Evolutionary conservation across 2,888 invertebrate species (phyloP).

Genomic region (Netelia virgata): DNA sequence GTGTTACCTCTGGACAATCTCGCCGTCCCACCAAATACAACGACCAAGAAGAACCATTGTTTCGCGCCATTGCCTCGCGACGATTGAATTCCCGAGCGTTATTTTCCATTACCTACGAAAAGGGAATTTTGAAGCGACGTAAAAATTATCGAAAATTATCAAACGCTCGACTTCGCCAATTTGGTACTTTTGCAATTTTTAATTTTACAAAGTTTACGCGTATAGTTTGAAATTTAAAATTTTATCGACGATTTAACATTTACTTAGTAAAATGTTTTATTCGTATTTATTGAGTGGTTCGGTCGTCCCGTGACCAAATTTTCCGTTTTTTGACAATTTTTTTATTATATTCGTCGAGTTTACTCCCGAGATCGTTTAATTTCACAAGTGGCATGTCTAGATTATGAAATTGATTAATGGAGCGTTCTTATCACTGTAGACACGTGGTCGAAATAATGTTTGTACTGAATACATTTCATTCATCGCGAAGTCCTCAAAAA

Average conservation of each 20-base stretch:
- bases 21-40: conserved; percentile 12
- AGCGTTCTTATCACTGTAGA: neutral
- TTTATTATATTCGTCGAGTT: neutral
- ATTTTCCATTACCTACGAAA: neutral
- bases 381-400: neutral
- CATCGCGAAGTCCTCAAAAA: no score
- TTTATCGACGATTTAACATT: no score
- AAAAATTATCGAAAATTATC: neutral
- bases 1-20: conserved; percentile 22
- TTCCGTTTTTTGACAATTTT: neutral
- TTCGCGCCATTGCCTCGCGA: conserved; percentile 48
- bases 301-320: neutral
- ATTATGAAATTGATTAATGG: neutral
- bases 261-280: no score
- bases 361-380: neutral
- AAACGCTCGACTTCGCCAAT: neutral
- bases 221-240: no score
- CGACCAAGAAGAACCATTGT: conserved; percentile 39
- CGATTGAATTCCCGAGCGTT: neutral
- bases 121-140: neutral
- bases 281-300: neutral
- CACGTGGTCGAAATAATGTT: neutral
- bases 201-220: no score
- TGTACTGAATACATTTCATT: no score
- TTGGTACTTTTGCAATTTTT: no score